A percentile compares a stretch with the other conserved stretches of the same genome.
These are phyloP conservation scores for Alaudala cheleensis DNA, from an alignment of 2,113 vertebrate species.

Conservation along the genomic window DNA sequence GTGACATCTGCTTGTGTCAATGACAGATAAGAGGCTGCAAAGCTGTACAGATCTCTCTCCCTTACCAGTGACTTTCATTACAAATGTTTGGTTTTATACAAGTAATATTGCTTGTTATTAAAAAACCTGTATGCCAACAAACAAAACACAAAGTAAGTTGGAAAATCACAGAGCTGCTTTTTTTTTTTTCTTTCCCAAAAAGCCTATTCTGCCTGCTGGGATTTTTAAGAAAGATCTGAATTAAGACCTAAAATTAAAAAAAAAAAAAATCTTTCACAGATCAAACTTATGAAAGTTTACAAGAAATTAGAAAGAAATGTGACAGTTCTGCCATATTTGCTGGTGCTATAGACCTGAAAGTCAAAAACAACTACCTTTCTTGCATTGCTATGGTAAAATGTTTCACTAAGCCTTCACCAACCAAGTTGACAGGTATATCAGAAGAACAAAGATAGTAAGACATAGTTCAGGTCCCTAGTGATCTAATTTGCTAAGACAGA, in stretches of 20 bases:
- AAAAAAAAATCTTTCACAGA: background rate
- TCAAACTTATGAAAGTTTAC: background rate
- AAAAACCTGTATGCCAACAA: background rate
- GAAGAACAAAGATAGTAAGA: background rate
- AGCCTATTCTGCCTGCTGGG: rapidly evolving
- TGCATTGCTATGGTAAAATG: background rate
- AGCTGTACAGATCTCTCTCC: background rate
- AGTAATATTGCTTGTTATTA: background rate
- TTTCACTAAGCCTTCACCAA: background rate
- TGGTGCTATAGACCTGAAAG: background rate
- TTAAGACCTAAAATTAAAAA: background rate
- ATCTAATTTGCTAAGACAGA: background rate
- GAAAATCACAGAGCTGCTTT: background rate
- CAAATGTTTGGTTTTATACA: background rate
- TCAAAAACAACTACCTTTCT: background rate
- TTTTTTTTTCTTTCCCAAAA: background rate
- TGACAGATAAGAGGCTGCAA: background rate
- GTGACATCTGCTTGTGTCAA: background rate
- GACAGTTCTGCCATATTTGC: background rate
- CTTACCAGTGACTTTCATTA: background rate
- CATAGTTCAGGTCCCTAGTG: rapidly evolving
- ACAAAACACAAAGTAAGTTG: background rate
- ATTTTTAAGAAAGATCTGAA: background rate
- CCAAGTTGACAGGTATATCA: rapidly evolving
- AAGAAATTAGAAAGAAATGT: background rate